phyloP scores from a whole-genome alignment of 2,797 vertebrate species.

The Naso thynnoides region DNA sequence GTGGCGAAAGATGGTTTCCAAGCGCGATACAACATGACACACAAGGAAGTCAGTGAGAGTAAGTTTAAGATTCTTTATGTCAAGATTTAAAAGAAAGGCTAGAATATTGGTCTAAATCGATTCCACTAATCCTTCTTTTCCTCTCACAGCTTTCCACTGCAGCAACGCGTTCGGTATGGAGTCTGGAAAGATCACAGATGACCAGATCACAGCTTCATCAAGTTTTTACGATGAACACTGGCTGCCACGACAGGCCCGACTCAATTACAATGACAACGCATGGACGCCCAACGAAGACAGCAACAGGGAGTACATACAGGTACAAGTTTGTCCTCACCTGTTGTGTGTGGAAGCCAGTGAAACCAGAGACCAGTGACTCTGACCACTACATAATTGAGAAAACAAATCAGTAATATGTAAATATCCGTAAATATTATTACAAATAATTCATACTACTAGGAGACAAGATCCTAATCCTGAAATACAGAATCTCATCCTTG shows the following conservation, averaged over 20 bases:
- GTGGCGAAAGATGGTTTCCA: slow-evolving; percentile 97
- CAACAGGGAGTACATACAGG: slow-evolving; percentile 97
- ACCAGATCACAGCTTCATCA: slow-evolving; percentile 94
- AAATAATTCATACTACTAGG: no score
- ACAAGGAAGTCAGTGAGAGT: slow-evolving; percentile 93
- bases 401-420: background rate
- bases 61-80: slow-evolving; percentile 70
- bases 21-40: slow-evolving; percentile 92
- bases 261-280: slow-evolving; percentile 94
- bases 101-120: background rate
- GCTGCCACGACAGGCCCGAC: slow-evolving; percentile 93
- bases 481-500: background rate
- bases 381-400: no score
- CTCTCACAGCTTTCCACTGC: slow-evolving; percentile 91
- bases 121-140: background rate
- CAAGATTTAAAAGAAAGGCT: background rate
- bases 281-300: slow-evolving; percentile 96
- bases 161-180: slow-evolving; percentile 94
- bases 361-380: no score
- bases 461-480: background rate
- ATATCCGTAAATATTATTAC: no score
- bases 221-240: slow-evolving; percentile 91
- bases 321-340: slow-evolving; percentile 46
- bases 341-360: no score
- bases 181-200: slow-evolving; percentile 93